Conservation (phyloP, 2,113 vertebrate genomes). For the Cichladusa arquata region DNA sequence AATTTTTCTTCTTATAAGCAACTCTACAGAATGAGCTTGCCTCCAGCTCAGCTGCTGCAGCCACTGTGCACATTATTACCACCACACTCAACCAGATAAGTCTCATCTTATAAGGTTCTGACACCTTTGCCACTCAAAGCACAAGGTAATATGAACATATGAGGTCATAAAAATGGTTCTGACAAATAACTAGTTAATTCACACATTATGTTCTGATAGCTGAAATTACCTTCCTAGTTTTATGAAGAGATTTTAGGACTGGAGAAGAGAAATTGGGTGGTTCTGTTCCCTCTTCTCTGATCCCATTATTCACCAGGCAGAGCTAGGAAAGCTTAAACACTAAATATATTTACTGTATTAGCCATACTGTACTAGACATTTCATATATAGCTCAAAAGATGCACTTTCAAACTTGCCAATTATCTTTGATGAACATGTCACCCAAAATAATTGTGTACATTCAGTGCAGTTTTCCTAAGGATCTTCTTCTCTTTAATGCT, state of each 20-base stretch:
- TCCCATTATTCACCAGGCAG: neutral
- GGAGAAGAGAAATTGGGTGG: neutral
- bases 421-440: constrained; percentile 27
- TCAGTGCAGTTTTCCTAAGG: neutral
- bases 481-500: constrained; percentile 3
- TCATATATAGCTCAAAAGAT: neutral
- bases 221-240: neutral
- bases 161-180: neutral
- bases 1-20: neutral
- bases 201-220: neutral
- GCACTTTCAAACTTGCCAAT: constrained; percentile 13
- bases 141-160: neutral
- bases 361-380: neutral
- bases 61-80: neutral
- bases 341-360: neutral
- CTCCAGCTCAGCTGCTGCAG: neutral
- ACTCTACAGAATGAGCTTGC: neutral
- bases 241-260: neutral
- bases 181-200: neutral
- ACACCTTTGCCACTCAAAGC: neutral
- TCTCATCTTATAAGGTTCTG: neutral
- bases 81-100: neutral
- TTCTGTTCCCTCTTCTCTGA: neutral
- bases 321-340: neutral
- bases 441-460: neutral